Conservation (phyloP, 2,888 invertebrate species). For the Phlogophora meticulosa region DNA sequence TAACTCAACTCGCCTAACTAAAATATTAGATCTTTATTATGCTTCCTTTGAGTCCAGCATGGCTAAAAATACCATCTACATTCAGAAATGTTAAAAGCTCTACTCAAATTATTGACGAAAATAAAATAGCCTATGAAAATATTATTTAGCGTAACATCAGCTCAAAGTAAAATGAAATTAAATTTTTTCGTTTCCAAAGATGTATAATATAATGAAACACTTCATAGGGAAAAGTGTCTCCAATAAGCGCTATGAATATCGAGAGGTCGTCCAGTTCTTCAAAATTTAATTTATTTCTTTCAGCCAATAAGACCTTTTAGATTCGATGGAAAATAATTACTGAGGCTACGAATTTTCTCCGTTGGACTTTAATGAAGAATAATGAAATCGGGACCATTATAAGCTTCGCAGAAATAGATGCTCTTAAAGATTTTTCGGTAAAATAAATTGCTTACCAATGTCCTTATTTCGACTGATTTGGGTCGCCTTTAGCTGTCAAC, state of each 20-base stretch:
- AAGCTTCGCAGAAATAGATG: constrained; percentile 39
- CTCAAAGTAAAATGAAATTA: constrained; percentile 31
- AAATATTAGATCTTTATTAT: constrained; percentile 7
- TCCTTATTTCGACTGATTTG: constrained; percentile 58
- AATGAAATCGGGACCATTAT: constrained; percentile 59
- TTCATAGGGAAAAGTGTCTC: constrained; percentile 67
- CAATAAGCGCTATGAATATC: constrained; percentile 75
- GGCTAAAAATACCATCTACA: constrained; percentile 9
- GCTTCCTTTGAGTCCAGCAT: background rate
- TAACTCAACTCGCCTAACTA: constrained; percentile 3
- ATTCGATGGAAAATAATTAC: constrained; percentile 68
- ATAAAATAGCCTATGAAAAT: constrained; percentile 11
- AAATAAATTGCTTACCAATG: constrained; percentile 56
- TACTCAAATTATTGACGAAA: constrained; percentile 1
- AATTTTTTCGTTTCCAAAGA: constrained; percentile 64
- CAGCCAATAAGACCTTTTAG: constrained; percentile 70
- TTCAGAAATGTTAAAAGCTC: constrained; percentile 12
- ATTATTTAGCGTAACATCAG: constrained; percentile 5
- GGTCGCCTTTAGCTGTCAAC: constrained; percentile 50
- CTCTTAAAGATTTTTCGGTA: constrained; percentile 26
- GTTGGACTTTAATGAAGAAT: constrained; percentile 56
- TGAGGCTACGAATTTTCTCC: constrained; percentile 51
- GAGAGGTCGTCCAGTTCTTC: constrained; percentile 67
- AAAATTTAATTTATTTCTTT: constrained; percentile 77
- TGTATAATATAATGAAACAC: constrained; percentile 67